A percentile compares a stretch with the other conserved stretches of the same genome.
phyloP scores from a whole-genome alignment of 2,113 vertebrate species.

The Menura novaehollandiae region DNA sequence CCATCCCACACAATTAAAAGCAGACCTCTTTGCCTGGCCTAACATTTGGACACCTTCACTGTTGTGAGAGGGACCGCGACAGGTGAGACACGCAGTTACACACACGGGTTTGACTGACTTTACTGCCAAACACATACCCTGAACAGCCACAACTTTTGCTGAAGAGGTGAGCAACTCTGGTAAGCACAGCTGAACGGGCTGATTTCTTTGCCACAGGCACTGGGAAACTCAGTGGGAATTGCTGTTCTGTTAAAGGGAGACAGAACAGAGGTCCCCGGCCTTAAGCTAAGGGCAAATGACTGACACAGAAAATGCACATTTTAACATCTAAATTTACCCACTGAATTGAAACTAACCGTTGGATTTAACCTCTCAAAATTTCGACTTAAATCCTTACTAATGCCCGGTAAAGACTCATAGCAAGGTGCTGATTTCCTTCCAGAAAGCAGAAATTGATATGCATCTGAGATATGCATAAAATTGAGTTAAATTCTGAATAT shows the following conservation, averaged over 20 bases:
- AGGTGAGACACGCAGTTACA: fast-evolving
- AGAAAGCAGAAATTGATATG: not conserved
- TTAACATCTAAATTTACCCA: not conserved
- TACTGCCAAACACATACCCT: not conserved
- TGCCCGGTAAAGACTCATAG: not conserved
- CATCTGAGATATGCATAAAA: not conserved
- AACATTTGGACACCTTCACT: fast-evolving
- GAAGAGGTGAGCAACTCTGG: not conserved
- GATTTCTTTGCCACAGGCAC: not conserved
- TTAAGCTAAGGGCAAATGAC: not conserved
- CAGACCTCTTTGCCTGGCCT: not conserved
- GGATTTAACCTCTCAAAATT: not conserved
- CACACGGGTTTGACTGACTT: not conserved
- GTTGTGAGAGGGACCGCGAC: fast-evolving
- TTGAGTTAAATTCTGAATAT: not conserved
- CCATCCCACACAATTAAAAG: not conserved
- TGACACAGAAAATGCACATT: not conserved
- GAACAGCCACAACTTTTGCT: not conserved
- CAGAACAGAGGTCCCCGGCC: not conserved
- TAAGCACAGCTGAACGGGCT: not conserved
- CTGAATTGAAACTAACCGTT: not conserved
- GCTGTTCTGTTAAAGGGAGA: not conserved
- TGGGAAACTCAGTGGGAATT: not conserved
- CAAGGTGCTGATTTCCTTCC: not conserved
- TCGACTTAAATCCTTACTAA: not conserved